Percentiles rank a stretch among this genome's conserved stretches.
Evolutionary conservation across 2,797 vertebrate species (phyloP).

Genomic region (Ctenopoma multispine): DNA sequence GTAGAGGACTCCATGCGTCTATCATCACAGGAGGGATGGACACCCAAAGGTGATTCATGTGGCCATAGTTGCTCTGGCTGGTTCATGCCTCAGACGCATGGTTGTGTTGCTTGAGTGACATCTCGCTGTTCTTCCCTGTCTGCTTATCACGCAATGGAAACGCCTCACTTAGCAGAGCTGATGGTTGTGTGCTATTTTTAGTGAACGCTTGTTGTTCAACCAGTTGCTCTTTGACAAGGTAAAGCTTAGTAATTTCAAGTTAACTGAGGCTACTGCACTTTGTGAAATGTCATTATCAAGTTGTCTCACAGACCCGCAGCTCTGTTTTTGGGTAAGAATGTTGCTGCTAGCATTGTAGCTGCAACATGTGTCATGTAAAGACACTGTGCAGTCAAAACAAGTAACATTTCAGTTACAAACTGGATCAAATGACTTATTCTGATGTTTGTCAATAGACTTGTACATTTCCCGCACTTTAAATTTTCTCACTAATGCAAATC

Average conservation of each 20-base stretch:
- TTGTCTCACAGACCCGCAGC: background rate
- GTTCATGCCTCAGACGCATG: constrained; percentile 59
- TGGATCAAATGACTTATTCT: background rate
- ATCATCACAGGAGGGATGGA: constrained; percentile 63
- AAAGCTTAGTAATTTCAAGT: background rate
- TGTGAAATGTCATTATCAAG: background rate
- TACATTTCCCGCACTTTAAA: background rate
- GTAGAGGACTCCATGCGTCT: constrained; percentile 84
- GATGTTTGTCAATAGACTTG: background rate
- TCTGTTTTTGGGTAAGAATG: background rate
- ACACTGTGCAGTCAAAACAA: background rate
- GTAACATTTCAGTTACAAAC: background rate
- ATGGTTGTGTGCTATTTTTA: background rate
- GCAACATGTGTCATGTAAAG: no score
- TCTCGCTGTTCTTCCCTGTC: background rate
- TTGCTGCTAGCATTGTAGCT: background rate
- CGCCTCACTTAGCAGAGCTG: background rate
- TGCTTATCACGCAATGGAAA: constrained; percentile 20
- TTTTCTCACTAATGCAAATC: background rate
- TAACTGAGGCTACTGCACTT: background rate
- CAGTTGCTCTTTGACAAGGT: background rate
- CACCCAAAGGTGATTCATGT: constrained; percentile 74
- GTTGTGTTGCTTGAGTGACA: constrained; percentile 52
- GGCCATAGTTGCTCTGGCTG: constrained; percentile 39
- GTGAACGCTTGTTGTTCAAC: background rate